Evolutionary conservation across 1,140 invertebrate species (phyloP).

Genomic region (Littorina saxatilis): DNA sequence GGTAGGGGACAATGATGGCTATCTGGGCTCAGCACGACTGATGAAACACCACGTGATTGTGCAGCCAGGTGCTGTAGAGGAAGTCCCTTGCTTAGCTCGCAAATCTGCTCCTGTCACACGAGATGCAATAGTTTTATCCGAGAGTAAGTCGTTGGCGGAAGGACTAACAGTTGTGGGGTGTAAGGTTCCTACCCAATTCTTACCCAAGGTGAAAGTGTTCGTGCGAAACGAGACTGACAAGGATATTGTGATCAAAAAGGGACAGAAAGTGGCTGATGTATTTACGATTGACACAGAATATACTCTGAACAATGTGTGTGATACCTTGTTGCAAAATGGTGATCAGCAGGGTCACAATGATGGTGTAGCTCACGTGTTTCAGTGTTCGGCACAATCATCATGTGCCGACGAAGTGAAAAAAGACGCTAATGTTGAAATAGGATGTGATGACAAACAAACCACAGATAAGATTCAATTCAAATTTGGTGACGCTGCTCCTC

Average conservation of each 20-base stretch:
- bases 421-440: neutral
- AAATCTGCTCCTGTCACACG: neutral
- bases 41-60: neutral
- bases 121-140: neutral
- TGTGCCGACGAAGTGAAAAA: neutral
- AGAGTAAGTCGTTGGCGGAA: neutral
- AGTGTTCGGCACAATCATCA: neutral
- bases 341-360: too few relatives aligned
- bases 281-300: neutral
- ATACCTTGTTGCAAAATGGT: too few relatives aligned
- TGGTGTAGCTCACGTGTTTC: neutral
- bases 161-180: neutral
- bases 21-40: neutral
- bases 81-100: too few relatives aligned
- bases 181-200: neutral
- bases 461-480: too few relatives aligned
- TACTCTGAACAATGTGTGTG: neutral
- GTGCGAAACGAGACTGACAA: neutral
- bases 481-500: neutral
- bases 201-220: neutral
- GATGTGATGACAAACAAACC: neutral
- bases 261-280: neutral
- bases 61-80: neutral
- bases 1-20: neutral
- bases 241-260: neutral